Evolutionary conservation across 2,113 vertebrate genomes (phyloP).

Genomic region (Zingel zingel): DNA sequence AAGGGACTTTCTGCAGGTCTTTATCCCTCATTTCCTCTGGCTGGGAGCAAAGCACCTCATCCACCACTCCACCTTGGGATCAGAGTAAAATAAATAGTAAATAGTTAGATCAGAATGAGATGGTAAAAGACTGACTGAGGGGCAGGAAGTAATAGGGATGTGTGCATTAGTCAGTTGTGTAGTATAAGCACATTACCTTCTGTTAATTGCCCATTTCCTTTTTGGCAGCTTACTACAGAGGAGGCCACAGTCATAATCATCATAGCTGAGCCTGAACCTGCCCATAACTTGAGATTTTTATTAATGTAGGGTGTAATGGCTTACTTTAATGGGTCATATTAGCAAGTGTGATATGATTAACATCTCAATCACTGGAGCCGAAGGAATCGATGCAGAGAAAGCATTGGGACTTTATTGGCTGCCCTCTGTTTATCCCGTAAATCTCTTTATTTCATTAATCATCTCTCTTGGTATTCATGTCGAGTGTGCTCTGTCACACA

Average conservation of each 20-base stretch:
- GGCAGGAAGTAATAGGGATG: background rate
- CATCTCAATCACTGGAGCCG: conserved; percentile 15
- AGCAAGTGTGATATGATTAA: conserved; percentile 52
- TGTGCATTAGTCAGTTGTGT: conserved; percentile 1
- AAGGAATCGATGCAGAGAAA: background rate
- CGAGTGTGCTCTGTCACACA: conserved; percentile 20
- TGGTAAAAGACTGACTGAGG: background rate
- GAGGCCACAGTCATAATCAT: conserved; percentile 13
- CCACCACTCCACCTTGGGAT: conserved; percentile 89
- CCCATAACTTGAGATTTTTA: conserved; percentile 14
- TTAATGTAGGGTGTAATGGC: conserved; percentile 20
- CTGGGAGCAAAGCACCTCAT: conserved; percentile 87
- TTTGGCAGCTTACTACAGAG: conserved; percentile 23
- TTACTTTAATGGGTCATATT: conserved; percentile 21
- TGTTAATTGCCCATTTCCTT: conserved; percentile 3
- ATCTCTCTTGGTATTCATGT: conserved; percentile 27
- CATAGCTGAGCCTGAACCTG: conserved; percentile 2
- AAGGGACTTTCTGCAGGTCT: conserved; percentile 92
- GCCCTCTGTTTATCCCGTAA: conserved; percentile 8
- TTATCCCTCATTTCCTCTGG: conserved; percentile 89
- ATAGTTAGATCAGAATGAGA: conserved; percentile 20
- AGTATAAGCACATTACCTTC: conserved; percentile 15
- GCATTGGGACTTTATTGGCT: conserved; percentile 7
- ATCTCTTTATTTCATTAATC: conserved; percentile 37
- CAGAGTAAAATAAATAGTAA: too few species aligned